phyloP scores from a whole-genome alignment of 2,888 invertebrate genomes.

The Nemoura dubitans region DNA sequence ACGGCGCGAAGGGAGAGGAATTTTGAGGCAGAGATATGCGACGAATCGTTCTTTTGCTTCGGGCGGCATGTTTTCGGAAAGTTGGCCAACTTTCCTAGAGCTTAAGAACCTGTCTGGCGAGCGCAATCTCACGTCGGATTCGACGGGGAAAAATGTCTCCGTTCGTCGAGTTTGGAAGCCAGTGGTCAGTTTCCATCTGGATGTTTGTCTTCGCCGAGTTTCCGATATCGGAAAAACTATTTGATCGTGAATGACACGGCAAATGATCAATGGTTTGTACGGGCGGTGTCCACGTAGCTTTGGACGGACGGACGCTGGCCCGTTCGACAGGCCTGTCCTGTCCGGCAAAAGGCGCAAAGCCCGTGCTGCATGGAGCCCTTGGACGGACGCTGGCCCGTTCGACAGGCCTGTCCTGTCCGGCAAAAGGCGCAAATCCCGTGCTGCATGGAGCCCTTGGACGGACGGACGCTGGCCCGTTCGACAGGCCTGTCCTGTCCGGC shows the following conservation, averaged over 20 bases:
- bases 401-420: too few relatives aligned
- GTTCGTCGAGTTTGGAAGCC: slow-evolving; percentile 1
- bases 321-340: not conserved
- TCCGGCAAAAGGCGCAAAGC: slow-evolving; percentile 30
- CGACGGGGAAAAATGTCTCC: not conserved
- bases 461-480: slow-evolving; percentile 2
- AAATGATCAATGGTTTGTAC: slow-evolving; percentile 36
- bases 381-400: not conserved
- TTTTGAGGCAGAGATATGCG: not conserved
- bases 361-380: not conserved
- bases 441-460: not conserved
- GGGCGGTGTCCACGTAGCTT: not conserved
- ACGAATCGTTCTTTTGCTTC: not conserved
- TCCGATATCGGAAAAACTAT: slow-evolving; percentile 32
- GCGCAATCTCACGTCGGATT: not conserved
- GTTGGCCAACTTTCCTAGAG: not conserved
- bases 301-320: not conserved
- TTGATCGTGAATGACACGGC: slow-evolving; percentile 35
- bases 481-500: too few relatives aligned
- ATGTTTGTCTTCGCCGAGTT: slow-evolving; percentile 10
- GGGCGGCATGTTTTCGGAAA: not conserved
- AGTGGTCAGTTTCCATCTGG: not conserved
- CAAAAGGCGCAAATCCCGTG: slow-evolving; percentile 22
- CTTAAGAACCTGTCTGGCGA: not conserved
- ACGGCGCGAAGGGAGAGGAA: slow-evolving; percentile 8